Percentiles rank a stretch among this genome's conserved stretches.
Conservation (phyloP, 2,797 vertebrate species). For the Hafferia zeledoni region DNA sequence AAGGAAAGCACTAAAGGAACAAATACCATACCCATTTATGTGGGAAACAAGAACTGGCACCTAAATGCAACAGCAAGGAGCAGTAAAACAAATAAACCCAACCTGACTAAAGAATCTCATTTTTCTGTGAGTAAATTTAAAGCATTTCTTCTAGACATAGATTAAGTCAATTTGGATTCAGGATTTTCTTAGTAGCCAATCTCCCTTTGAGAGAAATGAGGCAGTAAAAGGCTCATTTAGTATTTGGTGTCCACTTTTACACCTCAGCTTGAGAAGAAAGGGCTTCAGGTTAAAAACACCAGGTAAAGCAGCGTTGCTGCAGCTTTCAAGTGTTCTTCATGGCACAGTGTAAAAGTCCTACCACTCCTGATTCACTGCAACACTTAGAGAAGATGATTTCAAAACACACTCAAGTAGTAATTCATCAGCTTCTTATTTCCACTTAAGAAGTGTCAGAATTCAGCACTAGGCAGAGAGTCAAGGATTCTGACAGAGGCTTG, state of each 20-base stretch:
- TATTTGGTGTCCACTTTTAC: neutral
- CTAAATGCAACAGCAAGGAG: neutral
- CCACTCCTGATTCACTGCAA: neutral
- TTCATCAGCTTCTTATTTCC: neutral
- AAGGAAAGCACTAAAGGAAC: neutral
- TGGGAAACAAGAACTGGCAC: neutral
- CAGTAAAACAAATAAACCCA: neutral
- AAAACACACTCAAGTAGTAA: neutral
- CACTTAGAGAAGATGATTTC: neutral
- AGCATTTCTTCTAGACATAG: neutral
- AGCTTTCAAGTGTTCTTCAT: neutral
- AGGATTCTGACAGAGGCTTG: neutral
- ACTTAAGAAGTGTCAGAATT: neutral
- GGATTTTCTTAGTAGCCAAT: neutral
- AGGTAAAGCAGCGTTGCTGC: neutral
- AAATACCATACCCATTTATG: neutral
- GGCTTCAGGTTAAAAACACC: neutral
- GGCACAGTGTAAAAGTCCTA: neutral
- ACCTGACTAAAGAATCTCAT: neutral
- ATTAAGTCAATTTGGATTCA: neutral
- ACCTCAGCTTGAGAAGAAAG: neutral
- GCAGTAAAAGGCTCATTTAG: neutral
- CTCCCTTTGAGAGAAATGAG: neutral
- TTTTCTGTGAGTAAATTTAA: neutral
- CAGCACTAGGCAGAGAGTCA: neutral